Conservation (phyloP, 2,888 invertebrate species). For the Caenorhabditis sinica region DNA sequence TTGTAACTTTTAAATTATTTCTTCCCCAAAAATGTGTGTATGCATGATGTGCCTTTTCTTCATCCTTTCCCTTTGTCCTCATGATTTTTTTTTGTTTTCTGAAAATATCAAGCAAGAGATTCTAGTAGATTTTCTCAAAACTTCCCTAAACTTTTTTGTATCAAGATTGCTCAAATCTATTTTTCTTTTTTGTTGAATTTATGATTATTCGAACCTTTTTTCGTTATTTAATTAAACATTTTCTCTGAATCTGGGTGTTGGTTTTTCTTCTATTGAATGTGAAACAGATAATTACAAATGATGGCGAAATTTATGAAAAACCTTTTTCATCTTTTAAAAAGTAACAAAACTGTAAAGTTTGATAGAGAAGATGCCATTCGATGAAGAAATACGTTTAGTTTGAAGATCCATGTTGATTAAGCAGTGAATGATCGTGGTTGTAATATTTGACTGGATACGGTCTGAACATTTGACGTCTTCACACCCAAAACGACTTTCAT, state of each 20-base stretch:
- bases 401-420: too few species aligned
- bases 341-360: too few species aligned
- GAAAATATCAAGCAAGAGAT: conserved; percentile 14
- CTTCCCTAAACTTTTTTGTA: conserved; percentile 15
- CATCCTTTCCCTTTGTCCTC: conserved; percentile 2
- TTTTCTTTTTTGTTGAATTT: conserved; percentile 28
- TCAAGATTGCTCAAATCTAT: conserved; percentile 35
- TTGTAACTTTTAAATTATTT: conserved; percentile 24
- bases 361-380: too few species aligned
- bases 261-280: not conserved
- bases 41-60: conserved; percentile 47
- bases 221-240: conserved; percentile 33
- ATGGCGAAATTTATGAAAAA: too few species aligned
- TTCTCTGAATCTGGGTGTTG: conserved; percentile 3
- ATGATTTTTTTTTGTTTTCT: not conserved
- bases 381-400: too few species aligned
- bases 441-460: too few species aligned
- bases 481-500: too few species aligned
- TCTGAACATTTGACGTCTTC: too few species aligned
- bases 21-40: not conserved
- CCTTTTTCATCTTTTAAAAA: too few species aligned
- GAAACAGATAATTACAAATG: not conserved
- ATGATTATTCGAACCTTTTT: conserved; percentile 13
- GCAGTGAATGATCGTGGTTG: too few species aligned
- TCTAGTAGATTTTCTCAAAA: conserved; percentile 6